Conservation (phyloP, 2,888 invertebrate species). For the Tetropium fuscum region DNA sequence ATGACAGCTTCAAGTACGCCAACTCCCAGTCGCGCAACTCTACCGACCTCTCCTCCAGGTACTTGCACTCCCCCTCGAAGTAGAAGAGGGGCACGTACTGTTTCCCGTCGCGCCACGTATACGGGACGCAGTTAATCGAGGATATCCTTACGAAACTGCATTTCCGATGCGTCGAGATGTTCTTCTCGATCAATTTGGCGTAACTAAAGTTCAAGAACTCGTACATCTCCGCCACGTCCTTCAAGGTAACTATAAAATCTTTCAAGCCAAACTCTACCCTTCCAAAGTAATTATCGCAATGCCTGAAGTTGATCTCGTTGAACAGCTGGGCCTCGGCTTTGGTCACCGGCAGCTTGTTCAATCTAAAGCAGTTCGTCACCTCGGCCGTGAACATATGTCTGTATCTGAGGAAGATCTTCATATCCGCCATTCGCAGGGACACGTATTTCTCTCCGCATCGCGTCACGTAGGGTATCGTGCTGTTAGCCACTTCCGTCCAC, state of each 20-base stretch:
- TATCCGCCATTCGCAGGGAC: slow-evolving; percentile 22
- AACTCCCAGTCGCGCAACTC: slow-evolving; percentile 32
- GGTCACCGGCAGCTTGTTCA: slow-evolving; percentile 10
- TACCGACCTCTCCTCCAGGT: slow-evolving; percentile 24
- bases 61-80: slow-evolving; percentile 33
- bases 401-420: slow-evolving; percentile 12
- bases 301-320: slow-evolving; percentile 32
- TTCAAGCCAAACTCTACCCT: slow-evolving; percentile 9
- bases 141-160: slow-evolving; percentile 33
- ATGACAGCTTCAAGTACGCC: slow-evolving; percentile 30
- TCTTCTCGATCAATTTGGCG: slow-evolving; percentile 8
- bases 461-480: slow-evolving; percentile 24
- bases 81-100: slow-evolving; percentile 34
- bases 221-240: slow-evolving; percentile 17
- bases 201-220: slow-evolving; percentile 25
- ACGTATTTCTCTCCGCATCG: slow-evolving; percentile 23
- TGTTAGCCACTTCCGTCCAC: slow-evolving; percentile 20
- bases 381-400: slow-evolving; percentile 22
- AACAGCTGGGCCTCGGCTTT: slow-evolving; percentile 25
- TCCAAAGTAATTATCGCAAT: slow-evolving; percentile 28
- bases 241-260: slow-evolving; percentile 15
- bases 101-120: slow-evolving; percentile 6
- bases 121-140: slow-evolving; percentile 27
- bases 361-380: slow-evolving; percentile 16
- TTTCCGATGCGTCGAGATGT: slow-evolving; percentile 1